Evolutionary conservation across 1,140 invertebrate species (phyloP), one percentile per base, ranked within the genome.

Genomic region (Penaeus indicus): DNA sequence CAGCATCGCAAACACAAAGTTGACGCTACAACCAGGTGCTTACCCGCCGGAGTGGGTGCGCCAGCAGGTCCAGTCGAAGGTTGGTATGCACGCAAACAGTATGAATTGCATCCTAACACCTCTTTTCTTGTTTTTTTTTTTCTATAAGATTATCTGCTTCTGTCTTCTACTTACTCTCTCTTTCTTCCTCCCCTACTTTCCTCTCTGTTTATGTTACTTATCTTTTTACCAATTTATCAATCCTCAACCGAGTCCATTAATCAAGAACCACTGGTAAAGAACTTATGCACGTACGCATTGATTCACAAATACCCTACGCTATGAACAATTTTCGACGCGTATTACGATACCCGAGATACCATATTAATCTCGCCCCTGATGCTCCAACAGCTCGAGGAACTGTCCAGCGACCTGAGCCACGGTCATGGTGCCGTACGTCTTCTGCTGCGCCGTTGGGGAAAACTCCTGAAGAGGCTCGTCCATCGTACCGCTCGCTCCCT

Each of bases 41-140:
- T 85, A 84, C 63, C 90, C 90, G 38, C 90, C 90, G 0, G 64
- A 88, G 22, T 90, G 86, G 86, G 86, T 90, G 47, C 61, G 90
- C 18, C 87, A 88, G 27, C 90, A 90, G 78, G 90, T 90, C 19
- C 90, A 90, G 67, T 63, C 80, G n/a, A 90, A 90, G 90, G 90
- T 90, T 32, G 25, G 72, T 84, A 13, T 83, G 42, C 16, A 63
- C 21, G 67, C 61, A 54, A 16, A 16, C 54, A 54, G 54, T 42
- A 7, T 42, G 11, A 0, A 54, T 54, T 13, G 16, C 54, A 54
- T 54, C 16, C 10, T 5, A 13, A 13, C 54, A 11, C 0, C 54
- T 16, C 54, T 54, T 11, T 11, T 54, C 32, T 1, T 42, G 38
- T 1, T 4, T 42, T 1, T 42, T 1, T 42, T 4, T 2, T 42